A percentile compares a stretch with the other conserved stretches of the same genome.
Evolutionary conservation across 2,113 vertebrate genomes (phyloP).

Genomic region (Gorsachius goisagi): DNA sequence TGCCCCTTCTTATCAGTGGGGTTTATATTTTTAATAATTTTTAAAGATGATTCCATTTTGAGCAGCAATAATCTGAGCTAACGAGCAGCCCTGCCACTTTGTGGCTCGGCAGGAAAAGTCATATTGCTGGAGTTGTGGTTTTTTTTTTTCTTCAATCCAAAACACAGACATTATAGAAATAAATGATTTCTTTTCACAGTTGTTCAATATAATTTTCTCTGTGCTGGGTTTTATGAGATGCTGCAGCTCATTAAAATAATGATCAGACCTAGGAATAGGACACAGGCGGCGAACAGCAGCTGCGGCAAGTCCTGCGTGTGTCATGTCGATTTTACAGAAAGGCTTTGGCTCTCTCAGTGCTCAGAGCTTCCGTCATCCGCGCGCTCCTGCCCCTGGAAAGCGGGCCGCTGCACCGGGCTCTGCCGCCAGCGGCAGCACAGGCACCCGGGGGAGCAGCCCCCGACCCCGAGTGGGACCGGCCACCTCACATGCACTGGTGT

Average conservation of each 20-base stretch:
- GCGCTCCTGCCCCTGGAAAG: not conserved
- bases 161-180: not conserved
- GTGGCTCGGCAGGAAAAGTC: not conserved
- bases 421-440: accelerated
- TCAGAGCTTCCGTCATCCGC: accelerated
- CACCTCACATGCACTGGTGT: not conserved
- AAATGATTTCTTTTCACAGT: not conserved
- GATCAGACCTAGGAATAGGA: not conserved
- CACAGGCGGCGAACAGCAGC: not conserved
- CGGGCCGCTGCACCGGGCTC: not conserved
- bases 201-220: not conserved
- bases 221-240: not conserved
- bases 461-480: not conserved
- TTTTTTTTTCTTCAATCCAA: not conserved
- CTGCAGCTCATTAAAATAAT: conserved; percentile 21
- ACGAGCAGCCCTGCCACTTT: not conserved
- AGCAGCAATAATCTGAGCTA: not conserved
- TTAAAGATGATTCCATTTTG: not conserved
- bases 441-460: not conserved
- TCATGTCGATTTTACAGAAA: not conserved
- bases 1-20: not conserved
- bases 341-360: not conserved
- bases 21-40: not conserved
- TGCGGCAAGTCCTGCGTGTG: not conserved
- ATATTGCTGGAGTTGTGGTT: not conserved